Evolutionary conservation across 2,888 invertebrate species (phyloP).

Genomic region (Toxonevra muliebris): DNA sequence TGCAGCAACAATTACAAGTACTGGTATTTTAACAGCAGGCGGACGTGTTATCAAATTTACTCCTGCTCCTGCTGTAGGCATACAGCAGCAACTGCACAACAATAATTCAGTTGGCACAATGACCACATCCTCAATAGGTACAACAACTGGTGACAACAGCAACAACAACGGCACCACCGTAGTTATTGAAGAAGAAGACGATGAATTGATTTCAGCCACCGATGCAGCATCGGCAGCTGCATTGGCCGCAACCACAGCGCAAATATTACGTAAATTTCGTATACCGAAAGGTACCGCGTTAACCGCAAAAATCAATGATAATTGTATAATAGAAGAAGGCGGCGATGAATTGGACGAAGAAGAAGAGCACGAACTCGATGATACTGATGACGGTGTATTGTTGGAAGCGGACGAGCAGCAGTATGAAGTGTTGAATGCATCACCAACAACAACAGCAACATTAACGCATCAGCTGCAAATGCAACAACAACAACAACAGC

Average conservation of each 20-base stretch:
- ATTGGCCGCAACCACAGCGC: constrained; percentile 53
- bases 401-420: constrained; percentile 17
- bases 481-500: too few species aligned
- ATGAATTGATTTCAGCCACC: constrained; percentile 32
- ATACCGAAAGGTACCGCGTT: constrained; percentile 60
- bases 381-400: constrained; percentile 24
- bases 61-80: not conserved
- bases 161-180: constrained; percentile 25
- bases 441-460: constrained; percentile 14
- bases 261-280: constrained; percentile 60
- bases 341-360: constrained; percentile 29
- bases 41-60: constrained; percentile 13
- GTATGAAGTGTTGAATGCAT: constrained; percentile 5
- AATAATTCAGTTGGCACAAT: constrained; percentile 31
- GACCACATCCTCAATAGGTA: constrained; percentile 11
- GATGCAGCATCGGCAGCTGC: not conserved
- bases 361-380: constrained; percentile 20
- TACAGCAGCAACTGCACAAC: constrained; percentile 26
- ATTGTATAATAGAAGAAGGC: constrained; percentile 16
- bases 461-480: constrained; percentile 7
- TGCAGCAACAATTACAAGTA: not conserved
- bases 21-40: constrained; percentile 18
- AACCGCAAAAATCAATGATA: constrained; percentile 47
- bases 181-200: constrained; percentile 46
- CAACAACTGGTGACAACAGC: constrained; percentile 40